A percentile compares a stretch with the other conserved stretches of the same genome.
Evolutionary conservation across 2,113 vertebrate species (phyloP).

Genomic region (Aldabrachelys gigantea): DNA sequence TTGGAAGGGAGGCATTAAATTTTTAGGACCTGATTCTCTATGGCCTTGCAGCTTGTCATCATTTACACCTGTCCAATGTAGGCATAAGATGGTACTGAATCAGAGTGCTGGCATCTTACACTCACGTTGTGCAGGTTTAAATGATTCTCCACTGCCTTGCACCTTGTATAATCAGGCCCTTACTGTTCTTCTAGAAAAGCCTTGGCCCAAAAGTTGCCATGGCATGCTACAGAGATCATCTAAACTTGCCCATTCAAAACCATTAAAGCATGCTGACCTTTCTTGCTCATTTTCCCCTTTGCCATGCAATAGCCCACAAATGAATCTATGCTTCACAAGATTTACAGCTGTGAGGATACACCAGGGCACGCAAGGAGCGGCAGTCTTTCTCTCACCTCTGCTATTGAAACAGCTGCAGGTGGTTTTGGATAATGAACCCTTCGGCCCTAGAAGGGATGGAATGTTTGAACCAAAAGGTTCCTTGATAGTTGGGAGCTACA

Average conservation of each 20-base stretch:
- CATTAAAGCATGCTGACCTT: not conserved
- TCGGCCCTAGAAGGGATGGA: conserved; percentile 40
- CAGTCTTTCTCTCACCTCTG: not conserved
- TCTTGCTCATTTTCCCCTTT: not conserved
- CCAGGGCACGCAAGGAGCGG: not conserved
- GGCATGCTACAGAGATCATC: not conserved
- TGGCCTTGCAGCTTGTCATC: not conserved
- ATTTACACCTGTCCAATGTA: not conserved
- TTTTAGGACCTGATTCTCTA: not conserved
- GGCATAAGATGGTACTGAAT: not conserved
- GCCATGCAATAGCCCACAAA: not conserved
- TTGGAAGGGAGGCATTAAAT: not conserved
- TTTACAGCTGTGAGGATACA: not conserved
- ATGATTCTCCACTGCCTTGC: not conserved
- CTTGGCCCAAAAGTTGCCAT: not conserved
- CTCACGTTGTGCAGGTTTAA: not conserved
- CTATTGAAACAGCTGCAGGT: not conserved
- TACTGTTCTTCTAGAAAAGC: not conserved
- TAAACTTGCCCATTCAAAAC: not conserved
- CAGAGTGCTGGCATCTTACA: not conserved
- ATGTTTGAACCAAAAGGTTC: not conserved
- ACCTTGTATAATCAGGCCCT: not conserved
- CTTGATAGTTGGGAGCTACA: not conserved
- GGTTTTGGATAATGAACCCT: not conserved
- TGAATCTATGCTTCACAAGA: not conserved